phyloP scores from a whole-genome alignment of 2,797 vertebrate species.

The Oryzias sinensis region DNA sequence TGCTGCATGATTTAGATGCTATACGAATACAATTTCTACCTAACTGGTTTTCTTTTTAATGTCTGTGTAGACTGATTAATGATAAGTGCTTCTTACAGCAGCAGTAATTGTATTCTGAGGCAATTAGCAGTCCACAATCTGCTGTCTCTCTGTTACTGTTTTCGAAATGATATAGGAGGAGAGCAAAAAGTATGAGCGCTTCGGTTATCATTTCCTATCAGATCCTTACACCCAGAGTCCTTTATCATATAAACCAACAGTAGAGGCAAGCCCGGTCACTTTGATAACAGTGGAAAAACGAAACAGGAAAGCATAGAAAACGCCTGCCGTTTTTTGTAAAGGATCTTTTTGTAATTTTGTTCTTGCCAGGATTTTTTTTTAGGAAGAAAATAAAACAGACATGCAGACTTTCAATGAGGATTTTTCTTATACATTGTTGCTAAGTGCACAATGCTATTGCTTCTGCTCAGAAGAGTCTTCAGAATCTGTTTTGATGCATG shows the following conservation, averaged over 20 bases:
- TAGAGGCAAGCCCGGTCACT: conserved; percentile 62
- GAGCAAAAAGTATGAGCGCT: conserved; percentile 58
- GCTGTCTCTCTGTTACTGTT: conserved; percentile 56
- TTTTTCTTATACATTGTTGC: conserved; percentile 47
- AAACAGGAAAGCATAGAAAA: conserved; percentile 39
- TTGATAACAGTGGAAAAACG: conserved; percentile 43
- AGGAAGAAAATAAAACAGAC: conserved; percentile 33
- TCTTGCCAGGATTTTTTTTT: neutral
- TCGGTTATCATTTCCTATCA: conserved; percentile 72
- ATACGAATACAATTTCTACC: conserved; percentile 39
- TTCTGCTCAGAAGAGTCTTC: conserved; percentile 57
- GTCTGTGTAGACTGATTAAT: conserved; percentile 56
- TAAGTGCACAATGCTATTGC: conserved; percentile 37
- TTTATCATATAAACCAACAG: conserved; percentile 68
- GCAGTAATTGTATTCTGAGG: conserved; percentile 58
- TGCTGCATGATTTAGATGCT: conserved; percentile 18
- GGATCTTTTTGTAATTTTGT: conserved; percentile 41
- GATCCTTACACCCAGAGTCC: conserved; percentile 58
- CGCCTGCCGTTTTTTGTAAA: conserved; percentile 41
- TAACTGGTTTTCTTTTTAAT: conserved; percentile 53
- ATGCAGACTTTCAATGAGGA: conserved; percentile 27
- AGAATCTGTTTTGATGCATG: conserved; percentile 37
- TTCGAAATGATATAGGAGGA: conserved; percentile 68
- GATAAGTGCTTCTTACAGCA: conserved; percentile 53
- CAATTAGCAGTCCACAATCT: conserved; percentile 62